Conservation (phyloP, 2,888 invertebrate species). For the Troides helena region DNA sequence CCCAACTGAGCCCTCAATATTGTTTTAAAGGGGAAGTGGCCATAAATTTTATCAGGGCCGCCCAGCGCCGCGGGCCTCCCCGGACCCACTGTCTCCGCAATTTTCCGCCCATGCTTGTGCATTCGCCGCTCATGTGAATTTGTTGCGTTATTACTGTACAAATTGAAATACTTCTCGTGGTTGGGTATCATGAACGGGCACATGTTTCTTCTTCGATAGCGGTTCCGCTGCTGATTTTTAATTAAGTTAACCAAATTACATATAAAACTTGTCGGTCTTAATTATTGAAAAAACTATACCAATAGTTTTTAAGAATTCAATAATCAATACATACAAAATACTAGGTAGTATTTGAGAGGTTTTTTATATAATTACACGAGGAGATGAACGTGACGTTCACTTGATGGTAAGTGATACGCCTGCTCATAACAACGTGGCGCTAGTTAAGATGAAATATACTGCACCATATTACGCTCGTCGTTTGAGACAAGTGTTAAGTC, state of each 20-base stretch:
- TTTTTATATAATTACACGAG: no score
- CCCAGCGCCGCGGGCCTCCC: conserved; percentile 60
- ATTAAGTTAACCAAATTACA: background rate
- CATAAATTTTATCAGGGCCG: conserved; percentile 81
- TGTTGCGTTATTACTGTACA: conserved; percentile 54
- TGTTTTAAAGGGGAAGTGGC: conserved; percentile 81
- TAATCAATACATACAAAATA: no score
- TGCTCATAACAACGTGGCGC: no score
- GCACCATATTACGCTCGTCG: no score
- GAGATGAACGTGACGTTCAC: no score
- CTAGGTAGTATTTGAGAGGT: no score
- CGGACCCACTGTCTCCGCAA: conserved; percentile 57
- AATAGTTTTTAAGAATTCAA: no score
- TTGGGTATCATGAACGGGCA: conserved; percentile 36
- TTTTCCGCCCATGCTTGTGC: conserved; percentile 71
- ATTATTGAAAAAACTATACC: background rate
- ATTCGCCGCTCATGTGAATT: conserved; percentile 64
- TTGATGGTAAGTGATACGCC: no score
- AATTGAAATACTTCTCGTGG: conserved; percentile 56
- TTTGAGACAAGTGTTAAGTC: no score
- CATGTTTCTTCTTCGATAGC: background rate
- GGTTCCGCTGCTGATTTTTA: background rate
- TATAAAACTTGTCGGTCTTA: background rate
- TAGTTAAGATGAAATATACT: no score
- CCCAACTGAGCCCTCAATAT: conserved; percentile 82